Evolutionary conservation across 1,140 invertebrate species (phyloP), one percentile per base, ranked within the genome.

Genomic region (Cyclargus thomasi): DNA sequence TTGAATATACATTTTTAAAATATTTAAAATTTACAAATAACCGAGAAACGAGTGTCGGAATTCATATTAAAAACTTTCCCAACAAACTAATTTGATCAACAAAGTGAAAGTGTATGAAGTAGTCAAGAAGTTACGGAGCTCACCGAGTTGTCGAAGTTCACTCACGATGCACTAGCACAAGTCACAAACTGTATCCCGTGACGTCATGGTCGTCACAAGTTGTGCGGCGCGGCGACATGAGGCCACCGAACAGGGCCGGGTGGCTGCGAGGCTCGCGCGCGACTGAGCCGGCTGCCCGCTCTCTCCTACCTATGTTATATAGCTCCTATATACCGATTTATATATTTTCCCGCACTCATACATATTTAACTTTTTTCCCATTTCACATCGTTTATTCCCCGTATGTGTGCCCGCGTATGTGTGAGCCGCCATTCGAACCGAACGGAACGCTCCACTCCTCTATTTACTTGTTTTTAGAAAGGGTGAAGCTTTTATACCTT

Each of bases 311-410:
- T 83, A 83, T 85, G 85, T 85, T 86, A 90, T 84, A 88, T 88
- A 89, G 84, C 74, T 71, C 79, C 76, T 88, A 90, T 88, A 87
- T 88, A 88, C 85, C 85, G 83, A 90, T 90, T 90, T 90, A 88
- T 90, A 90, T 90, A 90, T 90, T 90, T 90, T 86, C 87, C 85
- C 87, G 76, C 87, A 90, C 87, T 88, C 85, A 88, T 90, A 90
- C 85, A 90, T 90, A 90, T 90, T 90, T 88, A 88, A 90, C 84
- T 88, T 90, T 90, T 90, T 90, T 90, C 83, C 85, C 86, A 89
- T 89, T 88, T 88, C 84, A 88, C 82, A 78, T 88, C 84, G 85
- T 86, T 86, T 90, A 87, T 88, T 83, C 84, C 74, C 70, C 83
- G 84, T 87, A 84, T 89, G 83, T 87, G 77, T 83, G 73, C 78